Evolutionary conservation across 2,888 invertebrate species (phyloP).

Genomic region (Ichneumoninae sp.): DNA sequence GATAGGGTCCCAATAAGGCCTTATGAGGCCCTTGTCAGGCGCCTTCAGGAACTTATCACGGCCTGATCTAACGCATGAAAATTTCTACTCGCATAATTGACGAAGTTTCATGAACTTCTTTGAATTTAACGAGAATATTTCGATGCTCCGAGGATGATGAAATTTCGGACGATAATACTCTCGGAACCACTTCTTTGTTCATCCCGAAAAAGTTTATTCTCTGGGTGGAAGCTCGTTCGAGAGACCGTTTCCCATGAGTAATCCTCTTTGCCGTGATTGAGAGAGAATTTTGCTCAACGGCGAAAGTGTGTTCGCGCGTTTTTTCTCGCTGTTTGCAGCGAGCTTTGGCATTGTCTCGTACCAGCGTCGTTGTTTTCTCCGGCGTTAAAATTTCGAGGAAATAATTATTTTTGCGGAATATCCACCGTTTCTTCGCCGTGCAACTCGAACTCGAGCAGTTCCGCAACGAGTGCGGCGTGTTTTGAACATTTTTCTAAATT

Average conservation of each 20-base stretch:
- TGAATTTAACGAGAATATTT: neutral
- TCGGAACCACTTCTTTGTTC: conserved; percentile 2
- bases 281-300: conserved; percentile 11
- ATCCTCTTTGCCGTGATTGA: conserved; percentile 52
- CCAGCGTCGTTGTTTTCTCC: neutral
- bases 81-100: neutral
- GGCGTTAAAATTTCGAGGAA: neutral
- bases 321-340: neutral
- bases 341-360: conserved; percentile 17
- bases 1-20: too few relatives aligned
- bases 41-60: too few relatives aligned
- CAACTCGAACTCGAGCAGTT: neutral
- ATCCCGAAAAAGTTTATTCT: conserved; percentile 17
- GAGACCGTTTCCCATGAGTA: conserved; percentile 30
- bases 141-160: neutral
- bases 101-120: neutral
- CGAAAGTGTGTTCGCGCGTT: conserved; percentile 18
- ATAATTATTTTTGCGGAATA: conserved; percentile 4
- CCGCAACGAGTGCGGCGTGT: neutral
- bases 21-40: too few relatives aligned
- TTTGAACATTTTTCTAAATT: neutral
- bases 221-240: conserved; percentile 13
- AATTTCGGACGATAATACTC: conserved; percentile 19
- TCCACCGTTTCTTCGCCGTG: neutral
- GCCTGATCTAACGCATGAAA: too few relatives aligned